Evolutionary conservation across 2,797 vertebrate genomes (phyloP), one percentile per base, ranked within the genome.

Genomic region (Pygocentrus nattereri): DNA sequence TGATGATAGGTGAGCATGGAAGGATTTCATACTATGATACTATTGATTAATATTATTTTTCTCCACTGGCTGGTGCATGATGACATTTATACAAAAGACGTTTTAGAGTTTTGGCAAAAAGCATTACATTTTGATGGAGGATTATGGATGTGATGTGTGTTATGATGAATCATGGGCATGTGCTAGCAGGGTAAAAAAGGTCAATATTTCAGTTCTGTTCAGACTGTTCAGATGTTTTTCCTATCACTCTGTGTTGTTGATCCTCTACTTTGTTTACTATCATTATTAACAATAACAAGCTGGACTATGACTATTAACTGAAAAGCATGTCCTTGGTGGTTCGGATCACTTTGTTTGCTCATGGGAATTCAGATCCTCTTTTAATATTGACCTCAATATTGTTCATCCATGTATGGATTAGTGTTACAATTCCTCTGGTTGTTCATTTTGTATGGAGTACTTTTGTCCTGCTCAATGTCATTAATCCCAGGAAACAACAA

Each of bases 401-500:
- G 79, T 74, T 27, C 44, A 58, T 30, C 54, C 70, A 74, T 16
- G 69, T 77, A 44, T 67, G 15, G 76, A 67, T 79, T 80, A 75
- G 82, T 72, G 31, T 75, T 74, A 56, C 73, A 68, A 54, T 84
- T 81, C 76, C 56, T 80, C 47, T 44, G 82, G 81, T 80, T 85
- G 84, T 61, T 64, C 71, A 73, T 79, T 70, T 12, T 73, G 49
- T 71, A 38, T 68, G 52, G 76, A 64, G 77, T 64, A 38, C 80
- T 85, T 84, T 79, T 79, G 69, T 83, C 73, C 59, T 80, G 68
- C 78, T 84, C 81, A 79, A 65, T 82, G 69, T 85, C 72, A 58
- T 88, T 82, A 85, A 82, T 79, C 44, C 76, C 64, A 62, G 78
- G 65, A 82, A 82, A 85, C 82, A 85, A 86, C 81, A 79, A 87